Percentiles rank a stretch among this genome's conserved stretches.
These are phyloP conservation scores for Amblyopsis hoosieri DNA, from an alignment of 2,797 vertebrate genomes.

Conservation along the genomic window DNA sequence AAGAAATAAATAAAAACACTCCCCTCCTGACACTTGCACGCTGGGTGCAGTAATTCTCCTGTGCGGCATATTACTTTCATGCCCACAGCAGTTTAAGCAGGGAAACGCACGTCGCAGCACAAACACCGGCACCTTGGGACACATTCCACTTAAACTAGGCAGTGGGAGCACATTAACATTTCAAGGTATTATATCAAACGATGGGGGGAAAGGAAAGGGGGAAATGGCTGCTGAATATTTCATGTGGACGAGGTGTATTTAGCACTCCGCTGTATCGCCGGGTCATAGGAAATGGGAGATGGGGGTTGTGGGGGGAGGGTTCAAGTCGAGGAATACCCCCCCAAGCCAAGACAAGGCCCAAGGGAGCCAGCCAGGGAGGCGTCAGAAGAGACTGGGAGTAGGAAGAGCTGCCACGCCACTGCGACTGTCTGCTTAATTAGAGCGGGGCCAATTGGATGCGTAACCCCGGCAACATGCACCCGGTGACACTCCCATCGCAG, in stretches of 20 bases:
- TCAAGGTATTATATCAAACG: constrained; percentile 74
- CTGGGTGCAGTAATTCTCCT: constrained; percentile 37
- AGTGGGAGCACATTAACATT: constrained; percentile 69
- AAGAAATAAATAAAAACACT: constrained; percentile 36
- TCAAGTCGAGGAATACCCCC: no score
- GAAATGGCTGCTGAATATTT: constrained; percentile 75
- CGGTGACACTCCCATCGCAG: constrained; percentile 53
- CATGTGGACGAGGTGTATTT: constrained; percentile 42
- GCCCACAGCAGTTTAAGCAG: constrained; percentile 44
- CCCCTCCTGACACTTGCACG: constrained; percentile 39
- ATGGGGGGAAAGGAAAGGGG: constrained; percentile 1
- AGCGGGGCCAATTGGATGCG: constrained; percentile 59
- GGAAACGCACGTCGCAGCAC: constrained; percentile 33
- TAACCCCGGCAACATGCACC: constrained; percentile 53
- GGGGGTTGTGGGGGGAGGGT: background rate
- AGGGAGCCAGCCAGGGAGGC: constrained; percentile 40
- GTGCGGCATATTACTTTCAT: constrained; percentile 50
- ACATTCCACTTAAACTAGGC: constrained; percentile 67
- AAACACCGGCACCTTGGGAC: constrained; percentile 59
- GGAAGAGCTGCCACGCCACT: constrained; percentile 61
- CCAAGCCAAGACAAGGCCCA: constrained; percentile 22
- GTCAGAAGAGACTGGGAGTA: constrained; percentile 53
- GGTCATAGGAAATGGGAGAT: background rate
- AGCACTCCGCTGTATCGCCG: constrained; percentile 38
- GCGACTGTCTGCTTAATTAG: constrained; percentile 68